Evolutionary conservation across 2,113 vertebrate species (phyloP).

Genomic region (Apteryx mantelli): DNA sequence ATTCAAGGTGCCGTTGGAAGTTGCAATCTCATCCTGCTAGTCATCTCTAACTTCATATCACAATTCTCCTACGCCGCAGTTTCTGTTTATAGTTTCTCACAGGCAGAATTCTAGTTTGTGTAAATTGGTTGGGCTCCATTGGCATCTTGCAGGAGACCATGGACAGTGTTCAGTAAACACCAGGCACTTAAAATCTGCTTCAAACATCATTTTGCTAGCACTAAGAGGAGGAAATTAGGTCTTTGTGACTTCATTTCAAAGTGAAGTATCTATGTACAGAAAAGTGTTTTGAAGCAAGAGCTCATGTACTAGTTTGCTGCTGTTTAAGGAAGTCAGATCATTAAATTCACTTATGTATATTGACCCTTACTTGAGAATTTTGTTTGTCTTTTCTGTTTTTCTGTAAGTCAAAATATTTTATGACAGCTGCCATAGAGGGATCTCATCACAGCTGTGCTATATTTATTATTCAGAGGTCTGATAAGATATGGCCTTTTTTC

Average conservation of each 20-base stretch:
- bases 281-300: not conserved
- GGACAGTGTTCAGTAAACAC: not conserved
- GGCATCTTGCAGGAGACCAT: not conserved
- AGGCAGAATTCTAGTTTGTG: not conserved
- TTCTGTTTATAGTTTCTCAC: slow-evolving; percentile 2
- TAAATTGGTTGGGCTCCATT: not conserved
- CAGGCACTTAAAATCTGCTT: not conserved
- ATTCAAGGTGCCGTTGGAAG: not conserved
- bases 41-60: not conserved
- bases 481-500: not conserved
- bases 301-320: not conserved
- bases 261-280: not conserved
- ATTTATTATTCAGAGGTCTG: slow-evolving; percentile 20
- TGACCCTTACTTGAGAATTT: not conserved
- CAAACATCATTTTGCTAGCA: not conserved
- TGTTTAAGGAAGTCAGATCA: not conserved
- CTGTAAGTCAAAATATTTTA: not conserved
- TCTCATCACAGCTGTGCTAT: not conserved
- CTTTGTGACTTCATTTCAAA: not conserved
- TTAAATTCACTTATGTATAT: not conserved
- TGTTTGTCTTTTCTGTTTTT: not conserved
- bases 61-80: not conserved
- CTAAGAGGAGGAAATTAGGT: not conserved
- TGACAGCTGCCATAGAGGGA: not conserved
- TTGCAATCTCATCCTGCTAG: not conserved